Conservation (phyloP, 2,888 invertebrate species). For the Seira ritae region DNA sequence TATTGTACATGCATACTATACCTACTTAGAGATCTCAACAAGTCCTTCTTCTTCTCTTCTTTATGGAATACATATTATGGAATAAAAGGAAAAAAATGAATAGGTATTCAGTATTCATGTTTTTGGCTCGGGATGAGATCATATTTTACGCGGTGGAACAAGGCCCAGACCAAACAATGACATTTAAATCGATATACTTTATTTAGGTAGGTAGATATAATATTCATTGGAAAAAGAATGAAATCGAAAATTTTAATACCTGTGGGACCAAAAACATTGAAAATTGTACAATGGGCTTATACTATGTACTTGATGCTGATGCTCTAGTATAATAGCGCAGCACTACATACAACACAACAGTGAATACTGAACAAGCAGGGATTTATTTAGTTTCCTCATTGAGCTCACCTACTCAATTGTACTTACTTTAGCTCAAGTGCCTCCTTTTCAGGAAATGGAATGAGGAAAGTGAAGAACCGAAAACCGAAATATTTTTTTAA, state of each 20-base stretch:
- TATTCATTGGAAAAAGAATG: neutral
- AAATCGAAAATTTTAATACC: slow-evolving; percentile 54
- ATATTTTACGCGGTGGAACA: slow-evolving; percentile 19
- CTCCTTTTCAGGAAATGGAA: no score
- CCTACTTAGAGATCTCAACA: slow-evolving; percentile 12
- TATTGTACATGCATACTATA: no score
- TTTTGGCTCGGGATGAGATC: neutral
- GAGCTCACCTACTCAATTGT: neutral
- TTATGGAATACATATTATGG: neutral
- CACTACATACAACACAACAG: no score
- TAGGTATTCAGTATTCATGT: neutral
- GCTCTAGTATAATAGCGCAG: neutral
- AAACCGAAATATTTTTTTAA: no score
- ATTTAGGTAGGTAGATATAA: no score
- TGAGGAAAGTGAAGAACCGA: no score
- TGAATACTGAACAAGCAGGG: no score
- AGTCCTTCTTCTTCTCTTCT: no score
- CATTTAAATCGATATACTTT: slow-evolving; percentile 23
- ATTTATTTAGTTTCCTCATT: neutral
- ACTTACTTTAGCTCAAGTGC: no score
- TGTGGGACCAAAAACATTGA: slow-evolving; percentile 58
- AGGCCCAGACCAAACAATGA: neutral
- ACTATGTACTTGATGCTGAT: slow-evolving; percentile 20
- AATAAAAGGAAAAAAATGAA: neutral
- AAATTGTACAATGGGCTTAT: slow-evolving; percentile 27